Percentiles rank a stretch among this genome's conserved stretches.
These are phyloP conservation scores for Hiodon alosoides DNA, from an alignment of 2,113 vertebrate species.

Conservation along the genomic window DNA sequence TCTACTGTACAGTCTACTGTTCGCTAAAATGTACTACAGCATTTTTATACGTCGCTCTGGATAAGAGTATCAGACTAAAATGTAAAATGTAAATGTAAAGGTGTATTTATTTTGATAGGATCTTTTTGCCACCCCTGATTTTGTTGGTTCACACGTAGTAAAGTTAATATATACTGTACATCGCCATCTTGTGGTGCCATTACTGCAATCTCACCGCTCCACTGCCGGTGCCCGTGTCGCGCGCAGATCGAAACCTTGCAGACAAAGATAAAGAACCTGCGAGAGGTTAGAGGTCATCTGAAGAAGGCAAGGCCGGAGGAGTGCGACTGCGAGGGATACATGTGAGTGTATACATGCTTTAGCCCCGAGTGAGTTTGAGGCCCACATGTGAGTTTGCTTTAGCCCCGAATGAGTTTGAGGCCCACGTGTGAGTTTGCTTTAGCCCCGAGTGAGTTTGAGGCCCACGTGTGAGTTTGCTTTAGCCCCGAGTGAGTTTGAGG, in stretches of 20 bases:
- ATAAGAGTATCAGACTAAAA: too few relatives aligned
- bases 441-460: too few relatives aligned
- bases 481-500: too few relatives aligned
- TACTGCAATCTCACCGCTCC: neutral
- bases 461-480: too few relatives aligned
- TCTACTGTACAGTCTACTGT: too few relatives aligned
- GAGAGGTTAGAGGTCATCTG: constrained; percentile 89
- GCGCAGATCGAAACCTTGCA: constrained; percentile 90
- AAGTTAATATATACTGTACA: neutral
- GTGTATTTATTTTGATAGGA: neutral
- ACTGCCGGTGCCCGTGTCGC: neutral
- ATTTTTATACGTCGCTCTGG: too few relatives aligned
- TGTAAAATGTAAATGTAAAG: too few relatives aligned
- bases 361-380: too few relatives aligned
- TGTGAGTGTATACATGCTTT: constrained; percentile 50
- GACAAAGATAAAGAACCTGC: constrained; percentile 93
- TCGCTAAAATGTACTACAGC: too few relatives aligned
- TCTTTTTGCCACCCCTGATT: neutral
- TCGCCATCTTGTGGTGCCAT: neutral
- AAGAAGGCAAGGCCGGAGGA: constrained; percentile 86
- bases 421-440: too few relatives aligned
- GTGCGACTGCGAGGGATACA: constrained; percentile 83
- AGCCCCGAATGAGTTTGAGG: too few relatives aligned
- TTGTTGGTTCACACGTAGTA: neutral
- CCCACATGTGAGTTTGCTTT: constrained; percentile 13